A percentile compares a stretch with the other conserved stretches of the same genome.
These are phyloP conservation scores for Petrocephalus zakoni DNA, from an alignment of 2,113 vertebrate genomes.

Conservation along the genomic window DNA sequence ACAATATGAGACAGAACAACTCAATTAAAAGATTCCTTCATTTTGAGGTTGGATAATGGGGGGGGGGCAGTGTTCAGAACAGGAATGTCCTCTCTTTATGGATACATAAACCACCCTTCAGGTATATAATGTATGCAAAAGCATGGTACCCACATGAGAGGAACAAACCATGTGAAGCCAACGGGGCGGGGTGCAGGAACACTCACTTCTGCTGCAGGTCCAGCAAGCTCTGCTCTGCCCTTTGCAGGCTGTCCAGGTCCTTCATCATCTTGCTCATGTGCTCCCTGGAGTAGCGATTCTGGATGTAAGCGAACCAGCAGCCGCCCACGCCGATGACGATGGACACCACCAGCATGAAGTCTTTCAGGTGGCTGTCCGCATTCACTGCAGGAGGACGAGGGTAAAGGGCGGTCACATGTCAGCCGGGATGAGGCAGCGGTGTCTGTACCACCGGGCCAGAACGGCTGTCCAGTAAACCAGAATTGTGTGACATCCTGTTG, in stretches of 20 bases:
- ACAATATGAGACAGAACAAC: not conserved
- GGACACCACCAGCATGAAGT: slow-evolving; percentile 82
- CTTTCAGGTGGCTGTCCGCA: slow-evolving; percentile 74
- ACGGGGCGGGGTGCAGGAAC: not conserved
- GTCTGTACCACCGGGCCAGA: not conserved
- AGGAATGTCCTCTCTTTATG: not conserved
- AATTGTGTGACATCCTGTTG: not conserved
- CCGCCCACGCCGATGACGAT: slow-evolving; percentile 80
- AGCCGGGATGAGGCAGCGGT: not conserved
- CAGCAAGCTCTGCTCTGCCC: slow-evolving; percentile 82
- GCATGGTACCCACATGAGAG: not conserved
- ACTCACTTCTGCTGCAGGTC: slow-evolving; percentile 86
- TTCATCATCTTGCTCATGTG: slow-evolving; percentile 90
- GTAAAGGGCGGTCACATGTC: not conserved
- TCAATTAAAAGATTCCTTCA: not conserved
- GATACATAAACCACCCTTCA: not conserved
- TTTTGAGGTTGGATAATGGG: not conserved
- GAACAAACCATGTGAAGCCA: not conserved
- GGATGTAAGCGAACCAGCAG: slow-evolving; percentile 90
- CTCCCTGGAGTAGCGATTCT: slow-evolving; percentile 82
- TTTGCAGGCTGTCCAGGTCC: slow-evolving; percentile 86
- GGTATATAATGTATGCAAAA: not conserved
- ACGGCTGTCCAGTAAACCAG: not conserved
- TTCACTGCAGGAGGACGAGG: slow-evolving; percentile 49
- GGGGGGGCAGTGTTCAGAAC: not conserved